These are phyloP conservation scores for Hyalella azteca DNA, from an alignment of 2,888 invertebrate species.

Conservation along the genomic window DNA sequence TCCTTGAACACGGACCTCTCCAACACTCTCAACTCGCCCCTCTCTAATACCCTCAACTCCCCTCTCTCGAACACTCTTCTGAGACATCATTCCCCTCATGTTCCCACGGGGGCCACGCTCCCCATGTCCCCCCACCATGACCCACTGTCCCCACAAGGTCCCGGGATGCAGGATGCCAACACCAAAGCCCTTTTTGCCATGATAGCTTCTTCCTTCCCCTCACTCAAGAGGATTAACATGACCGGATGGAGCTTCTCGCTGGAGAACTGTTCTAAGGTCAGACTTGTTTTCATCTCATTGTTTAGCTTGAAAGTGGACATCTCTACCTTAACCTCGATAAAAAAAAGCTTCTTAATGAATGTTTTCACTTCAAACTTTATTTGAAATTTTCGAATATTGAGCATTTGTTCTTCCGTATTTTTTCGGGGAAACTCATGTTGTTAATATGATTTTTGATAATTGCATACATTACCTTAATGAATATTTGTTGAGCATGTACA, in stretches of 20 bases:
- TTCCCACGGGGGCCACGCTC: not conserved
- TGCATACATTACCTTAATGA: too few relatives aligned
- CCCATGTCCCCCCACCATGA: constrained; percentile 16
- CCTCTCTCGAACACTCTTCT: constrained; percentile 7
- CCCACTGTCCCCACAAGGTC: not conserved
- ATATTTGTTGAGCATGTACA: too few relatives aligned
- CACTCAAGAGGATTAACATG: constrained; percentile 47
- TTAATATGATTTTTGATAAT: too few relatives aligned
- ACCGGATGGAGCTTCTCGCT: constrained; percentile 57
- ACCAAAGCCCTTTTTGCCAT: constrained; percentile 47
- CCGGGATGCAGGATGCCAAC: constrained; percentile 8
- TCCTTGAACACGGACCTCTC: constrained; percentile 43
- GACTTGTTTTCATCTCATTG: too few relatives aligned
- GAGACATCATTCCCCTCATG: constrained; percentile 19
- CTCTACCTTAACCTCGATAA: too few relatives aligned
- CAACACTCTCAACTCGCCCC: constrained; percentile 40
- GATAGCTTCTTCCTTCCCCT: constrained; percentile 50
- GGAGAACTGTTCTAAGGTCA: constrained; percentile 56
- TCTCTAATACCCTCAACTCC: constrained; percentile 25
- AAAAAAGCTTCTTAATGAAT: too few relatives aligned
- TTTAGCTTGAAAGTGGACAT: too few relatives aligned
- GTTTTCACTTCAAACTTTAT: too few relatives aligned
- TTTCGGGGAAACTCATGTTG: too few relatives aligned
- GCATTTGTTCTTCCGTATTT: too few relatives aligned
- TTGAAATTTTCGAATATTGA: too few relatives aligned